Evolutionary conservation across 2,888 invertebrate genomes (phyloP), one percentile per base, ranked within the genome.

Genomic region (Micoletzkya japonica): DNA sequence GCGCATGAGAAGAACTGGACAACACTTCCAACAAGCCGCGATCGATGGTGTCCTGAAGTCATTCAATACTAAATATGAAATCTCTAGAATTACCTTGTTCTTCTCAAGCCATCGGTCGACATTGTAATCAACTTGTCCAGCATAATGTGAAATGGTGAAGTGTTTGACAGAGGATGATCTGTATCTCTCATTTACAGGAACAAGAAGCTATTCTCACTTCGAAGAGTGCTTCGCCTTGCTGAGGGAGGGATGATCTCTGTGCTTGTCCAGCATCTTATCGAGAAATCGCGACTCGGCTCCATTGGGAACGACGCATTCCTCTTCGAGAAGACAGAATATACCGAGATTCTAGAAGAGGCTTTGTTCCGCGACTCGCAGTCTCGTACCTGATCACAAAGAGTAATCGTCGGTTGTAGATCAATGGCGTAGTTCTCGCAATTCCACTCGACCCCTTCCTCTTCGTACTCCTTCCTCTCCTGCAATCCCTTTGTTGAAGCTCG

Each of bases 341-440:
- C 85, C 85, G 72, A 85, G 75, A 20, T 83, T 83, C 82, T 83
- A 61, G 70, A 74, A 75, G 4, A 17, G 26, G 1, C 4, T 1
- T 20, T n/a, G n/a, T n/a, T n/a, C n/a, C n/a, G n/a, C n/a, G n/a
- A n/a, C n/a, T n/a, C n/a, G 28, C 17, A 24, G 44, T 14, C 44
- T 44, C 44, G 30, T n/a, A 81, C 82, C 76, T 79, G 80, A 68
- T 85, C 85, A 68, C 85, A 82, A 49, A 85, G 66, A 56, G 81
- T 78, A 54, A 85, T 83, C 10, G 84, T 82, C 3, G 78, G 79
- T 66, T 83, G 81, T 0, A 85, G 73, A 66, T 85, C 84, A 49
- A 79, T 75, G 24, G 81, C 82, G 69, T 94, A 95, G 90, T 95
- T 94, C 88, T 94, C 94, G 90, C 94, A 94, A 81, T 90, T 90